phyloP scores from a whole-genome alignment of 2,113 vertebrate species.

The Sorex araneus region DNA sequence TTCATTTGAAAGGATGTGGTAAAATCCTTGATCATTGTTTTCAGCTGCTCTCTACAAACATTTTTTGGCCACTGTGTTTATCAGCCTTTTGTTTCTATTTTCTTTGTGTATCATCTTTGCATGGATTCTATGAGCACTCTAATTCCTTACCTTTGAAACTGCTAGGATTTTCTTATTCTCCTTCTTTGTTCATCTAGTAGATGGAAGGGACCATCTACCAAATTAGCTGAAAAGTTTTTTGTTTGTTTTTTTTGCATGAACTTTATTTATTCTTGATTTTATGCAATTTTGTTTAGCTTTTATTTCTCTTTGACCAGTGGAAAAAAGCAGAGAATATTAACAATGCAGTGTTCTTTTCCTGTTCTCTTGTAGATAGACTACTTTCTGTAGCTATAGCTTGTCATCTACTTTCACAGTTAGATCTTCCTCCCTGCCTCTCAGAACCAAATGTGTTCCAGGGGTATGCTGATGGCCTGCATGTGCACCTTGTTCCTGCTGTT shows the following conservation, averaged over 20 bases:
- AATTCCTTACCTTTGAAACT: neutral
- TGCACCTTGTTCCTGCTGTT: neutral
- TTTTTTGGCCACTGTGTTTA: neutral
- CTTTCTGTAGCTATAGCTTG: neutral
- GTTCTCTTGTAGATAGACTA: neutral
- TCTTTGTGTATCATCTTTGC: neutral
- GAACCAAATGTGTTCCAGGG: neutral
- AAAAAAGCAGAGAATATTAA: neutral
- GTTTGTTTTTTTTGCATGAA: too few relatives aligned
- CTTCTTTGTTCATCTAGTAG: neutral
- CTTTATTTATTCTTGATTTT: too few relatives aligned
- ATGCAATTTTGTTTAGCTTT: slow-evolving; percentile 19
- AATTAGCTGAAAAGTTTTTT: neutral
- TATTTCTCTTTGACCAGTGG: neutral
- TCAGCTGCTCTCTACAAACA: slow-evolving; percentile 1
- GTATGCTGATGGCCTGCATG: neutral
- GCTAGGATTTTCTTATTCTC: neutral
- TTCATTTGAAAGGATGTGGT: neutral
- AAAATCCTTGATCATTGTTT: slow-evolving; percentile 44
- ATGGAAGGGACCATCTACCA: neutral
- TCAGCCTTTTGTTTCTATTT: too few relatives aligned
- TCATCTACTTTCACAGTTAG: neutral
- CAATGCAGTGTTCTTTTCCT: neutral
- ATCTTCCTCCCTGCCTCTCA: neutral
- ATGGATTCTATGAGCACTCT: neutral